Base-by-base conservation (phyloP, 2,888 invertebrate species). In the Stenoptilia bipunctidactyla region DNA sequence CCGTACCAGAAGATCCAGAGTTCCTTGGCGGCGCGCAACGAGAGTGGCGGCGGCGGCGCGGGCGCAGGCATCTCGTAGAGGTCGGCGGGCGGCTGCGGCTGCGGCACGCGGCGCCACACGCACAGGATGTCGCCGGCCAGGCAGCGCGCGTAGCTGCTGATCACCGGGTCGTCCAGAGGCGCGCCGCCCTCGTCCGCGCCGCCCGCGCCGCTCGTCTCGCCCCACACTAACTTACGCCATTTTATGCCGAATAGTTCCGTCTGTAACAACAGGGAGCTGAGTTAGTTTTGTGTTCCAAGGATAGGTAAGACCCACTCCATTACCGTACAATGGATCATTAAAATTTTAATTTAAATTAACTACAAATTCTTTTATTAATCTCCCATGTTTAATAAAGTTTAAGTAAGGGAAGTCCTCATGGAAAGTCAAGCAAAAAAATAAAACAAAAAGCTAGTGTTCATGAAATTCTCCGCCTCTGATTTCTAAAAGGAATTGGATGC, bases 1-100 rank as follows among this genome's bases (percentile, higher is more conserved):
- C 97, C 97, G 85, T 98, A 99, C 98, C 98, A 99, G 87, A 99
- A 99, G 75, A 99, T 94, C 98, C 98, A 99, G 46, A 99, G 89
- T 79, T 99, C 98, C 86, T 98, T 98, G 74, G 94, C 91, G 63
- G 93, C 92, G 68, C 91, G 89, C 56, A 94, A 87, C 57, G 92
- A 92, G 59, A 94, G 88, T 51, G 93, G 92, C 65, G 91, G 92
- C 64, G 89, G 89, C 53, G 83, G 83, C 49, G 80, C 80, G 48
- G 79, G 70, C 56, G 65, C 72, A 67, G 85, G 85, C 62, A 80
- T 86, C 66, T 86, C 87, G 69, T 73, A 73, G 51, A 70, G 55
- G 61, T 77, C 75, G 45, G 8, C 13, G 13, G 62, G 56, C 44
- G 86, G 83, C 51, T 80, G 85, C 49, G 85, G 84, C 45, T 85